phyloP scores from a whole-genome alignment of 2,888 invertebrate genomes.

The Tetropium fuscum region DNA sequence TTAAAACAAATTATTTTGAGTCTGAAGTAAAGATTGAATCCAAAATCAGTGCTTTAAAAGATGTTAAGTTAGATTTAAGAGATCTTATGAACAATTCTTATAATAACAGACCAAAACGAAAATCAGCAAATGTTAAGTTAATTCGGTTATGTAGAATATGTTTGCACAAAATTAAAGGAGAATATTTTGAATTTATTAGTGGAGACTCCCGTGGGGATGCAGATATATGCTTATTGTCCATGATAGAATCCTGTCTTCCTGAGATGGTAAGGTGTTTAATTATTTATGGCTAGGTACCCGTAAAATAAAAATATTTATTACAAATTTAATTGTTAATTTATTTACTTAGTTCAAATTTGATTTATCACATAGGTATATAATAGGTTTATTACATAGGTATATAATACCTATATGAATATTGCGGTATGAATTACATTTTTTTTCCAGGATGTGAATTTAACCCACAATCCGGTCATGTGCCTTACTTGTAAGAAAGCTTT shows the following conservation, averaged over 20 bases:
- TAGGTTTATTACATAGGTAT: no score
- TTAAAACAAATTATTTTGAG: slow-evolving; percentile 16
- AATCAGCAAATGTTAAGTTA: not conserved
- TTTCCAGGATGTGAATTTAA: slow-evolving; percentile 13
- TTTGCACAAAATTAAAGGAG: not conserved
- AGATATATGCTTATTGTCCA: not conserved
- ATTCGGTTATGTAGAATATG: slow-evolving; percentile 8
- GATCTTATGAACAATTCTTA: not conserved
- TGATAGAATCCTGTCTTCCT: slow-evolving; percentile 3
- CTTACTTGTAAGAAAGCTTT: not conserved
- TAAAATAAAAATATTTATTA: no score
- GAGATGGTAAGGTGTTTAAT: slow-evolving; percentile 11
- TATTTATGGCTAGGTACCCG: no score
- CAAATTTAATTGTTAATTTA: not conserved
- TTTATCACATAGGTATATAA: no score
- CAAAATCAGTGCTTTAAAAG: not conserved
- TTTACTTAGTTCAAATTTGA: not conserved
- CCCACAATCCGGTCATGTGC: slow-evolving; percentile 9
- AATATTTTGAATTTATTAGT: not conserved
- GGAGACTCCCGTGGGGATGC: not conserved
- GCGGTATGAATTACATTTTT: no score
- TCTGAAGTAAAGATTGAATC: slow-evolving; percentile 5
- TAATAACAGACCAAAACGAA: not conserved
- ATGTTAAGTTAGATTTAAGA: slow-evolving; percentile 4
- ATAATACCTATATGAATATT: no score